Percentiles rank a stretch among this genome's conserved stretches.
Conservation (phyloP, 2,888 invertebrate genomes). For the Dusona sp. region DNA sequence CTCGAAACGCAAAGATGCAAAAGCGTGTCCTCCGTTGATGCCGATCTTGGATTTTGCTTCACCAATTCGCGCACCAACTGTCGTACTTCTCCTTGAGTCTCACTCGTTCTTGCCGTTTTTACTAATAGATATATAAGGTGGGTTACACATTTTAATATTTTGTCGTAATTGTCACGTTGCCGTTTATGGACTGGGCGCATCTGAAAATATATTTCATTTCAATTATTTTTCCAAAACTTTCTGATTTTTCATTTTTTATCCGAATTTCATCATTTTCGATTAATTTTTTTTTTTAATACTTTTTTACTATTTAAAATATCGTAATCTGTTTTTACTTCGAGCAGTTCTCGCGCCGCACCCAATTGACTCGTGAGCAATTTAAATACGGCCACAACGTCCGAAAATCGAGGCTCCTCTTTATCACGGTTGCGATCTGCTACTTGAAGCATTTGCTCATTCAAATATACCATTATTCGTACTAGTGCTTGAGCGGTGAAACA, state of each 20-base stretch:
- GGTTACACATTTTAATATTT: slow-evolving; percentile 91
- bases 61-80: slow-evolving; percentile 87
- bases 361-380: slow-evolving; percentile 89
- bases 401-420: slow-evolving; percentile 87
- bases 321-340: slow-evolving; percentile 79
- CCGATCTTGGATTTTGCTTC: slow-evolving; percentile 88
- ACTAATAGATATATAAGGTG: slow-evolving; percentile 91
- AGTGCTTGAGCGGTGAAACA: slow-evolving; percentile 95
- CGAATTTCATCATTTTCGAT: no score
- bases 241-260: no score
- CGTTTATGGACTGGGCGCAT: slow-evolving; percentile 90
- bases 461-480: slow-evolving; percentile 92
- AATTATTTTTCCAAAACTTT: neutral
- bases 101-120: slow-evolving; percentile 86
- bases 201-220: slow-evolving; percentile 76
- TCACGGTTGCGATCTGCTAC: slow-evolving; percentile 84
- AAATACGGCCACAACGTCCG: slow-evolving; percentile 90
- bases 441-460: slow-evolving; percentile 87
- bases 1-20: slow-evolving; percentile 93
- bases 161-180: slow-evolving; percentile 93
- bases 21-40: slow-evolving; percentile 91
- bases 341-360: slow-evolving; percentile 83
- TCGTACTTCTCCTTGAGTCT: slow-evolving; percentile 84
- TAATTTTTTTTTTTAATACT: neutral
- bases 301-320: neutral